Evolutionary conservation across 2,888 invertebrate species (phyloP), one percentile per base, ranked within the genome.

Genomic region (Seladonia tumulorum): DNA sequence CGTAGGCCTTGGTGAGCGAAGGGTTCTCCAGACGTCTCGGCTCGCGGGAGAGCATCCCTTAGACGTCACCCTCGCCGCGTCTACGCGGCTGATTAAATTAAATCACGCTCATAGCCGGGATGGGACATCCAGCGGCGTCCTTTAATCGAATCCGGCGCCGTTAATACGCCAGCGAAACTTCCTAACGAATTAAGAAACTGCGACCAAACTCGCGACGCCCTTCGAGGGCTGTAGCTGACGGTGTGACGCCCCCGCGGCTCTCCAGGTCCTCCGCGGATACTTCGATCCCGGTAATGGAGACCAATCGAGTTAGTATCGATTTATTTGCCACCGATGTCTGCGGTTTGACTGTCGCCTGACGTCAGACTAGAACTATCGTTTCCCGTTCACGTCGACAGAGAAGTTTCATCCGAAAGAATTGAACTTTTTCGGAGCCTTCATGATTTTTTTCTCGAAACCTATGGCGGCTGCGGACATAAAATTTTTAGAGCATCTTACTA

Each of bases 31-130:
- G 81, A 80, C 76, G 70, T 80, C 68, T 74, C 74, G n/a, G 53
- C 57, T 60, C 68, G 70, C 45, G 73, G 74, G 39, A 66, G 49
- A 53, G 53, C 79, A 73, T 71, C 83, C 81, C 82, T 75, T 57
- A 72, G 75, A 74, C 75, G 60, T 60, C 73, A 10, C 22, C 53
- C 60, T 22, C 25, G 35, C 42, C 60, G 35, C 73, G 76, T 70
- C 81, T 81, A 71, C 71, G 49, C 49, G 78, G n/a, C 80, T 88
- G 86, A 86, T 89, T 88, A 88, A 89, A 89, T 89, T 89, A 88
- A 88, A 89, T 89, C 88, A 88, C 79, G 76, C 77, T 82, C 81
- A 79, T 82, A 82, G 79, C 79, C 22, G 22, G 79, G 71, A 57
- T 77, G 80, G 72, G 35, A 74, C 81, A 84, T 84, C 86, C 76